These are phyloP conservation scores for Oligia strigilis DNA, from an alignment of 2,888 invertebrate genomes.

Conservation along the genomic window DNA sequence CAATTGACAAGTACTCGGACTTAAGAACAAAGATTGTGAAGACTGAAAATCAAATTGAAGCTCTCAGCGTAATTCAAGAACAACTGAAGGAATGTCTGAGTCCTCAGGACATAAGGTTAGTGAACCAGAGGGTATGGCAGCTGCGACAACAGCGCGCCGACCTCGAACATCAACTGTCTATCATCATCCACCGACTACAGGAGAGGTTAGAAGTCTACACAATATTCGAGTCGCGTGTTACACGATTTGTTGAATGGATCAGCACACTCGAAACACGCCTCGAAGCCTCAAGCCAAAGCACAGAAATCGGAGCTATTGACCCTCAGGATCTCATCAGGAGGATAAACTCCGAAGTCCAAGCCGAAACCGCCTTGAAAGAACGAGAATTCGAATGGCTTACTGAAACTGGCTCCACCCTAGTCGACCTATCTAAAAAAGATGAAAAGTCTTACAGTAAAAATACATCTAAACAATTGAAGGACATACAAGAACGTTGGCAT, in stretches of 20 bases:
- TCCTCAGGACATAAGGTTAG: constrained; percentile 95
- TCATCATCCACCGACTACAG: constrained; percentile 93
- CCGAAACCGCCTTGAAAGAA: constrained; percentile 94
- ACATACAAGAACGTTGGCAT: constrained; percentile 93
- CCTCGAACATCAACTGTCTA: constrained; percentile 94
- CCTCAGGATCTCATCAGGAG: constrained; percentile 94
- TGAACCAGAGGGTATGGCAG: constrained; percentile 94
- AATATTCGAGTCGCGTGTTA: constrained; percentile 92
- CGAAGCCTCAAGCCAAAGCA: constrained; percentile 90
- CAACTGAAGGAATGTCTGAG: constrained; percentile 96
- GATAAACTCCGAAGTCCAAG: constrained; percentile 93
- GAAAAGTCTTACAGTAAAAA: constrained; percentile 88
- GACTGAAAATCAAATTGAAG: constrained; percentile 92
- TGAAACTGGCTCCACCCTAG: constrained; percentile 92
- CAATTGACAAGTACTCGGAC: constrained; percentile 92
- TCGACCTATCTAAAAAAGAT: constrained; percentile 92
- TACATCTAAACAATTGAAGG: constrained; percentile 90
- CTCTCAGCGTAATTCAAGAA: constrained; percentile 94
- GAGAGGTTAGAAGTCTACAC: constrained; percentile 93
- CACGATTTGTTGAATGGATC: constrained; percentile 93
- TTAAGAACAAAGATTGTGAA: constrained; percentile 91
- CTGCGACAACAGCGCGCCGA: constrained; percentile 95
- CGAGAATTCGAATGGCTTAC: constrained; percentile 95
- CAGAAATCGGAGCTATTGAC: constrained; percentile 90
- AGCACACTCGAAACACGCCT: constrained; percentile 92